Evolutionary conservation across 92 coral and sea anemone species (phyloP).

Genomic region (Heliopora coerulea): DNA sequence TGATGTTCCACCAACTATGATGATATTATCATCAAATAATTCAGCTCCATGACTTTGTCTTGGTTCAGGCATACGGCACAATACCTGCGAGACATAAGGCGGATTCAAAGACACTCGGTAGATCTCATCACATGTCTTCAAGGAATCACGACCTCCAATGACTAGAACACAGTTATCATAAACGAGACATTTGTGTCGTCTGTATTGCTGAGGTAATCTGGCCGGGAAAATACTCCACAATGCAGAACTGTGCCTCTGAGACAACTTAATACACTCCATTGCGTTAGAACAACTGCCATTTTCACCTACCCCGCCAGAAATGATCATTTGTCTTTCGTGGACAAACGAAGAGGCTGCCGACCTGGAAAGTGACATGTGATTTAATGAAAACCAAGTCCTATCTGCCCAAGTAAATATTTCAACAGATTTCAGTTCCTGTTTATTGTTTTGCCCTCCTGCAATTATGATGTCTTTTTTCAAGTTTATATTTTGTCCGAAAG

Average conservation of each 20-base stretch:
- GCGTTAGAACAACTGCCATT: too few relatives aligned
- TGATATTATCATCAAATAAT: neutral
- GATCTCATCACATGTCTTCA: neutral
- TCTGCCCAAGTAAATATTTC: neutral
- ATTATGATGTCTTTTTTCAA: neutral
- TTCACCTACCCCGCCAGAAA: neutral
- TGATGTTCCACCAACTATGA: conserved; percentile 13
- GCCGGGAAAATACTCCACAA: neutral
- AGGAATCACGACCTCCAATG: conserved; percentile 8
- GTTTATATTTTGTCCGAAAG: neutral
- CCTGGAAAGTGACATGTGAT: neutral
- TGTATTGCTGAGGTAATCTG: neutral
- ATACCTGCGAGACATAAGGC: neutral
- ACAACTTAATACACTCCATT: too few relatives aligned
- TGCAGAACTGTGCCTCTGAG: too few relatives aligned
- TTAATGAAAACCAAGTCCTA: neutral
- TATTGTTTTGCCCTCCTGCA: too few relatives aligned
- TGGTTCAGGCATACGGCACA: neutral
- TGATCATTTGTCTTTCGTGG: neutral
- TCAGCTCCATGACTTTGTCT: conserved; percentile 1
- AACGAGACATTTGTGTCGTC: neutral
- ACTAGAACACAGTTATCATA: neutral
- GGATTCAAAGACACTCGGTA: neutral
- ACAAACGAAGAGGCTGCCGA: neutral
- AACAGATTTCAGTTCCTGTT: neutral